Conservation (phyloP, 2,113 vertebrate genomes). For the Hyaena hyaena region DNA sequence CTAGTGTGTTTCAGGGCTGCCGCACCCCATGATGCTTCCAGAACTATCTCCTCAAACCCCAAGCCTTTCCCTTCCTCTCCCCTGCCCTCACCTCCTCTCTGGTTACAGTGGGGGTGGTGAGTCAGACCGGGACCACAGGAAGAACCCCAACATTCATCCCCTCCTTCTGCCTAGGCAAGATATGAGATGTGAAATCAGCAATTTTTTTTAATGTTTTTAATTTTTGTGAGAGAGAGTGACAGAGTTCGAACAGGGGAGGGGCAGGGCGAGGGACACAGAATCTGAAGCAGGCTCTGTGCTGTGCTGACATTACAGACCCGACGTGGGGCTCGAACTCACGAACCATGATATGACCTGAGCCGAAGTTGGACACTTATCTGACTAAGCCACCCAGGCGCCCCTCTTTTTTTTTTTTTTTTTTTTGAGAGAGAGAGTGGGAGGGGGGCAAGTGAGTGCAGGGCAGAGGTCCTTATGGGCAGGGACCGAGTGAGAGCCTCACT, state of each 20-base stretch:
- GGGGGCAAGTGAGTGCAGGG: no score
- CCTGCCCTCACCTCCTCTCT: not conserved
- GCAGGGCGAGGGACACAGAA: not conserved
- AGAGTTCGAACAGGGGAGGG: no score
- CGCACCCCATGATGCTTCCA: not conserved
- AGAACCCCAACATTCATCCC: not conserved
- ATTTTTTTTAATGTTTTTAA: no score
- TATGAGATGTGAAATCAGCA: not conserved
- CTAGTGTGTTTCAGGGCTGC: not conserved
- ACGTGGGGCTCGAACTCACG: no score
- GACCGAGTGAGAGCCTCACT: not conserved
- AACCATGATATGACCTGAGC: not conserved
- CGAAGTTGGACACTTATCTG: not conserved
- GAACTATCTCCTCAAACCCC: not conserved
- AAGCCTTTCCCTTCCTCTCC: not conserved
- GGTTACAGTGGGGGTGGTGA: not conserved
- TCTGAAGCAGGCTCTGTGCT: no score
- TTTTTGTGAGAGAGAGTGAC: no score
- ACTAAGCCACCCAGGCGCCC: not conserved
- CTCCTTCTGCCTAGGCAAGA: not conserved
- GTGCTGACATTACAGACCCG: no score
- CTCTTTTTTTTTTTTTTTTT: no score
- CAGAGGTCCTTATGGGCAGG: not conserved
- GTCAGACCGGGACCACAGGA: not conserved
- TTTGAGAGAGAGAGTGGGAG: no score